Evolutionary conservation across 2,113 vertebrate species (phyloP).

Genomic region (Pseudopodoces humilis): DNA sequence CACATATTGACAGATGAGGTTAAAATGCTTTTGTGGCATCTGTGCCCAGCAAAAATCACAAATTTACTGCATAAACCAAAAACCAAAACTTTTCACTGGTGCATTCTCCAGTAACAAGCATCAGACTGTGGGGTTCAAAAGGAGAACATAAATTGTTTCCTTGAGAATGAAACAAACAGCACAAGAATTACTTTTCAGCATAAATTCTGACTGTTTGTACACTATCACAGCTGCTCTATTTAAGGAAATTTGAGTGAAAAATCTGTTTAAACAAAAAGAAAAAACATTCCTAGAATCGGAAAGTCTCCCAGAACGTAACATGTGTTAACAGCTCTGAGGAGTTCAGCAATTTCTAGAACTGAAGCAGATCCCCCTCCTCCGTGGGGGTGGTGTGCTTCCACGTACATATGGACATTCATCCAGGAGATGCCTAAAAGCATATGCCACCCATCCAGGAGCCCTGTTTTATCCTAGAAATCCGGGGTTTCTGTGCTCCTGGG

Average conservation of each 20-base stretch:
- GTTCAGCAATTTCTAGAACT: not conserved
- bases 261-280: not conserved
- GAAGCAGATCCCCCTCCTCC: not conserved
- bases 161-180: not conserved
- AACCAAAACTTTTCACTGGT: not conserved
- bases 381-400: not conserved
- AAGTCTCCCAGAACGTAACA: not conserved
- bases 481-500: not conserved
- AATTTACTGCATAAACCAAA: not conserved
- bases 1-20: not conserved
- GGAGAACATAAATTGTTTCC: not conserved
- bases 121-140: not conserved
- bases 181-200: not conserved
- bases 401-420: not conserved
- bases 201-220: constrained; percentile 4
- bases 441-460: not conserved
- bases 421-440: not conserved
- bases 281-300: not conserved
- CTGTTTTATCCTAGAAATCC: not conserved
- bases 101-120: not conserved
- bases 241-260: not conserved
- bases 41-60: not conserved
- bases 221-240: constrained; percentile 3
- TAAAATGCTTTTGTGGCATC: not conserved
- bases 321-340: not conserved